Evolutionary conservation across 1,140 invertebrate species (phyloP).

Genomic region (Scaptomyza hsui): DNA sequence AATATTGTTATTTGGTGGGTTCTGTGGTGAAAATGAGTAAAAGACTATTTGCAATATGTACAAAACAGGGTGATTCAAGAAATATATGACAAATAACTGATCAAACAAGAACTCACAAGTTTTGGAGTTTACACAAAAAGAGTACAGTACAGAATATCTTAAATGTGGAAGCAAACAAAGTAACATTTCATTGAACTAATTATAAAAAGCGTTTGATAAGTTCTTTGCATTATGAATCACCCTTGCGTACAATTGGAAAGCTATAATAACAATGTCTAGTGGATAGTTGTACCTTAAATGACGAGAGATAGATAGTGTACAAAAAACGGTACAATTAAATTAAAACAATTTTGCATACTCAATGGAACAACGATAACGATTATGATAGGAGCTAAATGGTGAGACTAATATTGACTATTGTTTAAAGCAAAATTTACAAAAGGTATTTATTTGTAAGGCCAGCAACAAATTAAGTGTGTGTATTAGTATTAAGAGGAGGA

Average conservation of each 20-base stretch:
- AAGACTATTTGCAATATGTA: slow-evolving; percentile 35
- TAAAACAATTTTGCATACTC: slow-evolving; percentile 30
- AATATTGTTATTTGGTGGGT: slow-evolving; percentile 20
- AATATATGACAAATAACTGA: not conserved
- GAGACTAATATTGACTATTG: slow-evolving; percentile 32
- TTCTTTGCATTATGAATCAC: slow-evolving; percentile 25
- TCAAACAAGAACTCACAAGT: no score
- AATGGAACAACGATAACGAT: slow-evolving; percentile 32
- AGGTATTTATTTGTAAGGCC: slow-evolving; percentile 39
- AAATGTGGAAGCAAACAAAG: no score
- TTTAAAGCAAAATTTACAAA: slow-evolving; percentile 69
- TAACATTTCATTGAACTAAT: not conserved
- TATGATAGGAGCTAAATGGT: slow-evolving; percentile 31
- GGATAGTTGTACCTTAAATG: slow-evolving; percentile 20
- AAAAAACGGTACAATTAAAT: slow-evolving; percentile 33
- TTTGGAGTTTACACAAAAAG: no score
- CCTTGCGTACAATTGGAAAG: slow-evolving; percentile 23
- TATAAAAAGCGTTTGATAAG: not conserved
- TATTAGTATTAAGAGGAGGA: slow-evolving; percentile 61
- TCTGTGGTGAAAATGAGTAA: slow-evolving; percentile 30
- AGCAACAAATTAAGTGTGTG: slow-evolving; percentile 58
- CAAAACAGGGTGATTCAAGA: slow-evolving; percentile 9
- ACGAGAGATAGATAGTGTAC: slow-evolving; percentile 21
- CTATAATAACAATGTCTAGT: slow-evolving; percentile 13
- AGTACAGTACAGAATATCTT: no score